Evolutionary conservation across 1,140 invertebrate species (phyloP).

Genomic region (Aphaenogaster rudis): DNA sequence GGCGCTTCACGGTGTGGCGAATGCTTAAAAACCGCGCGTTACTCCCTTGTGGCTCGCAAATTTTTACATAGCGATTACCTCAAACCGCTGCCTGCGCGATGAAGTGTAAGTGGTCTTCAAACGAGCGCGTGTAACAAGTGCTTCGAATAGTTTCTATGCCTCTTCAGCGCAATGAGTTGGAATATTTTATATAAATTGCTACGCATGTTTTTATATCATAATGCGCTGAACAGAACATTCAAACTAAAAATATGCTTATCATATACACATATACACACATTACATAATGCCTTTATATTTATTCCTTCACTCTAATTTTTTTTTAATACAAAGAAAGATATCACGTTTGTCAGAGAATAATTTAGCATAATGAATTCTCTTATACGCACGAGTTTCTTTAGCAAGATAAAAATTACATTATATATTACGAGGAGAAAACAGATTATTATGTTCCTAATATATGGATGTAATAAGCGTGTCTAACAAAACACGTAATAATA

Average conservation of each 20-base stretch:
- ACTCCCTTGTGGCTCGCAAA: slow-evolving; percentile 45
- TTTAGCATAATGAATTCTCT: slow-evolving; percentile 5
- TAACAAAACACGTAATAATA: slow-evolving; percentile 17
- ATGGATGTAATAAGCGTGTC: background rate
- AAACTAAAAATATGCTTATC: background rate
- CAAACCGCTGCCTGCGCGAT: slow-evolving; percentile 48
- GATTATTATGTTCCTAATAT: background rate
- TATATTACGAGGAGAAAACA: background rate
- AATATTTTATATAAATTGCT: slow-evolving; percentile 46
- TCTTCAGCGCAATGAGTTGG: background rate
- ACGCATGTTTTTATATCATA: background rate
- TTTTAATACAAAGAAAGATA: background rate
- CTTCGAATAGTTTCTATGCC: slow-evolving; percentile 21
- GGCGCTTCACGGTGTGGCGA: slow-evolving; percentile 41
- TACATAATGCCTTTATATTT: background rate
- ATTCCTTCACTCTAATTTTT: background rate
- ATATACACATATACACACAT: background rate
- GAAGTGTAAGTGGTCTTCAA: slow-evolving; percentile 59
- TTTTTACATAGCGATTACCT: slow-evolving; percentile 63
- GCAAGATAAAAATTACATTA: background rate
- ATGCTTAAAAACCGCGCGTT: slow-evolving; percentile 54
- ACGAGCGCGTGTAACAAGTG: slow-evolving; percentile 56
- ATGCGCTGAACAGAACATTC: background rate
- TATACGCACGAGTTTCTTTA: background rate
- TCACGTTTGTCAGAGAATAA: background rate